phyloP scores from a whole-genome alignment of 1,140 invertebrate genomes.

The Mycetomoellerius zeteki region DNA sequence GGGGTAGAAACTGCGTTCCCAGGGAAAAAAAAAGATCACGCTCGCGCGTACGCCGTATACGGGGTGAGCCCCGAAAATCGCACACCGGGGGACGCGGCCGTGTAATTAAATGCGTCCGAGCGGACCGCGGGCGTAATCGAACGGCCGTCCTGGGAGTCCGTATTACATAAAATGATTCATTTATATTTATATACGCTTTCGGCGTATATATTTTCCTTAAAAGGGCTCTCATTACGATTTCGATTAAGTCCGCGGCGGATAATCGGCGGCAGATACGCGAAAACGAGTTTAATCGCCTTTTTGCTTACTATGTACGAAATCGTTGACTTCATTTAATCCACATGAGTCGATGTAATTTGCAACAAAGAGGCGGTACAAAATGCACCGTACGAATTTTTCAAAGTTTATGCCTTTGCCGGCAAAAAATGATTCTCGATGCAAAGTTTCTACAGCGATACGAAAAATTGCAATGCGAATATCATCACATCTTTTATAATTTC shows the following conservation, averaged over 20 bases:
- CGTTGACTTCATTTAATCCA: slow-evolving; percentile 25
- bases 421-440: background rate
- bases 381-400: background rate
- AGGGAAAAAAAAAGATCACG: background rate
- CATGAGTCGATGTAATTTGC: slow-evolving; percentile 10
- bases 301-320: slow-evolving; percentile 26
- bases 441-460: background rate
- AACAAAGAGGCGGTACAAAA: background rate
- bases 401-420: background rate
- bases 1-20: slow-evolving; percentile 51
- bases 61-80: slow-evolving; percentile 50
- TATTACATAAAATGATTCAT: slow-evolving; percentile 62
- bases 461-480: background rate
- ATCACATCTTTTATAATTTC: background rate
- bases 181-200: slow-evolving; percentile 58
- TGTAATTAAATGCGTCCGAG: slow-evolving; percentile 61
- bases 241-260: slow-evolving; percentile 49
- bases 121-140: slow-evolving; percentile 49
- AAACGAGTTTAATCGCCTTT: slow-evolving; percentile 30
- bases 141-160: slow-evolving; percentile 51
- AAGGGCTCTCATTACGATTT: slow-evolving; percentile 51
- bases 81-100: slow-evolving; percentile 46
- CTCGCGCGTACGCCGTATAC: slow-evolving; percentile 28
- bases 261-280: slow-evolving; percentile 27
- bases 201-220: slow-evolving; percentile 40